phyloP scores from a whole-genome alignment of 2,888 invertebrate species.

The Euphydryas editha region DNA sequence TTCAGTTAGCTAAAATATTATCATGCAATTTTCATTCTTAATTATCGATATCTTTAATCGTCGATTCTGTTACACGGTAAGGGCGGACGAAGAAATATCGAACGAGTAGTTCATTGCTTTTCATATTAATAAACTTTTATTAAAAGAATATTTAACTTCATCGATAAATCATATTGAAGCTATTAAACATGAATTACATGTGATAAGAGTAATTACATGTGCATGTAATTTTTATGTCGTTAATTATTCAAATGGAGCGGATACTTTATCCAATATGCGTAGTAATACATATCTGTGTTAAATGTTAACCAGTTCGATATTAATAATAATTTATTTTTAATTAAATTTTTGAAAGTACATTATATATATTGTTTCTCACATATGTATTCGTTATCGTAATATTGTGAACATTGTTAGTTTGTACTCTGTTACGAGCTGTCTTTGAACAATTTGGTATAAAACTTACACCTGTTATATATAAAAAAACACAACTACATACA shows the following conservation, averaged over 20 bases:
- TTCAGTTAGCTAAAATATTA: constrained; percentile 5
- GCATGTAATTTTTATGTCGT: neutral
- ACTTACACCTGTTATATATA: too few relatives aligned
- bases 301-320: neutral
- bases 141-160: neutral
- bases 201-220: constrained; percentile 8
- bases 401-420: too few relatives aligned
- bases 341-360: constrained; percentile 4
- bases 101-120: neutral
- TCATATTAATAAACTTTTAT: neutral
- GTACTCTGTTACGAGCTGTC: too few relatives aligned
- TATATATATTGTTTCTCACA: too few relatives aligned
- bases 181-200: neutral
- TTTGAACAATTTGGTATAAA: too few relatives aligned
- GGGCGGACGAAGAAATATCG: neutral
- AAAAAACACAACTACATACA: too few relatives aligned
- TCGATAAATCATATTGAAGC: neutral
- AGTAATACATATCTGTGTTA: neutral
- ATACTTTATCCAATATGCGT: neutral
- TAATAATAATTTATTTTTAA: neutral
- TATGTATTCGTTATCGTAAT: too few relatives aligned
- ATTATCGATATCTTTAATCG: neutral
- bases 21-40: neutral
- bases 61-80: neutral
- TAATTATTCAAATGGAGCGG: constrained; percentile 11